Evolutionary conservation across 2,888 invertebrate species (phyloP).

Genomic region (Ormyrus labotus): DNA sequence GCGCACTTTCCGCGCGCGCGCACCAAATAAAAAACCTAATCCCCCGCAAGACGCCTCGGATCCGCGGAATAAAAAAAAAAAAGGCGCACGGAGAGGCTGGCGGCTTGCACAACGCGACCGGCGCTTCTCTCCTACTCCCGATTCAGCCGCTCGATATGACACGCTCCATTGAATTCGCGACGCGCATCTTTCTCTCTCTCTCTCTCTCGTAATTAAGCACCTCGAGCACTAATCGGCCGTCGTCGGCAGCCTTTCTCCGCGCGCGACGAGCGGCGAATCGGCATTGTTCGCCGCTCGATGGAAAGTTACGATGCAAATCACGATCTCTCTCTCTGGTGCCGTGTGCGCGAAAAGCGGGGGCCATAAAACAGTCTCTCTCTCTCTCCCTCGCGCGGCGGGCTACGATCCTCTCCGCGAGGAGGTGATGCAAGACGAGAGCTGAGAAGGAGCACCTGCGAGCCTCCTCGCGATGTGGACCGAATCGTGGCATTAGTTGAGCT

Average conservation of each 20-base stretch:
- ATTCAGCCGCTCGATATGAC: background rate
- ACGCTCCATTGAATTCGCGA: background rate
- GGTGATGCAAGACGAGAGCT: background rate
- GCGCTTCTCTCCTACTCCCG: background rate
- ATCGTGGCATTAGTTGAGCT: slow-evolving; percentile 10
- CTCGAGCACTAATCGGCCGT: slow-evolving; percentile 31
- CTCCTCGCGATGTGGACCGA: background rate
- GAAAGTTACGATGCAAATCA: slow-evolving; percentile 44
- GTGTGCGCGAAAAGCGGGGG: no score
- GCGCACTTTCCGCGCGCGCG: no score
- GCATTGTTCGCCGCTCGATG: background rate
- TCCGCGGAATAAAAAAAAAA: no score
- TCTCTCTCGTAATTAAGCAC: slow-evolving; percentile 16
- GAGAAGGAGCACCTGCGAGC: slow-evolving; percentile 17
- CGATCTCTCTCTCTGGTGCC: slow-evolving; percentile 10
- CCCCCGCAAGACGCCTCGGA: no score
- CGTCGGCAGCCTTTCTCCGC: slow-evolving; percentile 32
- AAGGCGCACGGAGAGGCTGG: no score
- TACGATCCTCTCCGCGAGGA: no score
- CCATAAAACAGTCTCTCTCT: no score
- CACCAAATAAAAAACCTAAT: no score
- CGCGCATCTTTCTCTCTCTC: background rate
- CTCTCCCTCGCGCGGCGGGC: no score
- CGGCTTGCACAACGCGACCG: background rate
- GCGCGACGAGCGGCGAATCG: background rate